phyloP scores from a whole-genome alignment of 2,797 vertebrate genomes.

The Smutsia gigantea region DNA sequence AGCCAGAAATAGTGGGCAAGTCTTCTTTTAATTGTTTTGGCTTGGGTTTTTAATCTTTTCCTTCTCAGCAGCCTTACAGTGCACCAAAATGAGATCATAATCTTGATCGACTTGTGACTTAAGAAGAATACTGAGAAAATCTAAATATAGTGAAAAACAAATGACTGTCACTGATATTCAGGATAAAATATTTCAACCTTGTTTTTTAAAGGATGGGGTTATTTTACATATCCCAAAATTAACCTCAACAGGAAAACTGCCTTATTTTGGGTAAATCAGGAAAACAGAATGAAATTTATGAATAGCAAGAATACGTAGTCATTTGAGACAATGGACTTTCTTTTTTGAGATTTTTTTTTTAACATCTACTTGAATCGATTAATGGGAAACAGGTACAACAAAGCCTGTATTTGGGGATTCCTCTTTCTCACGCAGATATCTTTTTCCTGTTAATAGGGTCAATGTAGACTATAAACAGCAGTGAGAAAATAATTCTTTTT shows the following conservation, averaged over 20 bases:
- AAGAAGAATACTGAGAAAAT: conserved; percentile 67
- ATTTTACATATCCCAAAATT: conserved; percentile 81
- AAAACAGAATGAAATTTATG: conserved; percentile 90
- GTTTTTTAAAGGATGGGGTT: conserved; percentile 78
- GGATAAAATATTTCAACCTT: conserved; percentile 92
- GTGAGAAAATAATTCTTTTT: conserved; percentile 58
- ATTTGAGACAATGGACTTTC: conserved; percentile 85
- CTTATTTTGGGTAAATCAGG: conserved; percentile 92
- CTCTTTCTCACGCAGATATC: neutral
- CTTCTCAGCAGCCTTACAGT: neutral
- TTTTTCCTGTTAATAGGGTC: conserved; percentile 31
- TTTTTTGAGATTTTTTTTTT: conserved; percentile 78
- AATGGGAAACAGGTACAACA: conserved; percentile 54
- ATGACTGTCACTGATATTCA: conserved; percentile 89
- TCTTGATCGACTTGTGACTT: conserved; percentile 75
- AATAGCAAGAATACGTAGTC: conserved; percentile 80
- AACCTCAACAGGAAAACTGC: conserved; percentile 90
- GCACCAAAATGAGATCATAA: conserved; percentile 55
- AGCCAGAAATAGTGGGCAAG: neutral
- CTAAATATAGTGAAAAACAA: conserved; percentile 84
- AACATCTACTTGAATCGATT: conserved; percentile 59
- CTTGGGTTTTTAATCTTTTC: conserved; percentile 35
- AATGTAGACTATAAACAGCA: conserved; percentile 51
- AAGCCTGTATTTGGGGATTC: conserved; percentile 2
- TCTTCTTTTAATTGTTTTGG: conserved; percentile 30